phyloP scores from a whole-genome alignment of 2,797 vertebrate species.

The Sphenodon punctatus region DNA sequence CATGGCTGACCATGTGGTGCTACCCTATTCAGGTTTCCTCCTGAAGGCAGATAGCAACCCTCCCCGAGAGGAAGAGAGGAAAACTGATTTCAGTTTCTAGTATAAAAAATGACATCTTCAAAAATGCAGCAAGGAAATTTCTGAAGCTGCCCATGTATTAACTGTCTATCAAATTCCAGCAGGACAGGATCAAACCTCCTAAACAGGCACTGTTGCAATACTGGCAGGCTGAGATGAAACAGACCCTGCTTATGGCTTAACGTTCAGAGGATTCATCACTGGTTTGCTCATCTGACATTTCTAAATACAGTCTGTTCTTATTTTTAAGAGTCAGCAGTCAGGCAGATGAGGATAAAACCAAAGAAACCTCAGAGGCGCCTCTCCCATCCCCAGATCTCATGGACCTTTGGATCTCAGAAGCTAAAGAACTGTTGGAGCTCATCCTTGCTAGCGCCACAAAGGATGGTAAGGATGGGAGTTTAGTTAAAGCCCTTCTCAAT shows the following conservation, averaged over 20 bases:
- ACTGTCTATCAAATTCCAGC: background rate
- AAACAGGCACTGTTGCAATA: background rate
- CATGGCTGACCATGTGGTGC: no score
- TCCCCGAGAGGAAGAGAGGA: no score
- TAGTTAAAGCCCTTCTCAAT: background rate
- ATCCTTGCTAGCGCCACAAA: conserved; percentile 23
- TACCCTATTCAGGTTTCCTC: no score
- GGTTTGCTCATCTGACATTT: conserved; percentile 3
- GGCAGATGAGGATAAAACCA: conserved; percentile 57
- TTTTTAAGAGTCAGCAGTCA: conserved; percentile 52
- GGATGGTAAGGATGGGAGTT: conserved; percentile 63
- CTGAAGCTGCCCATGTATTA: background rate
- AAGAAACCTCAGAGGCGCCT: conserved; percentile 37
- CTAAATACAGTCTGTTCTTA: conserved; percentile 34
- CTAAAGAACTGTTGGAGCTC: conserved; percentile 81
- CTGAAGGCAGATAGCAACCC: no score
- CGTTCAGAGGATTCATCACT: conserved; percentile 34
- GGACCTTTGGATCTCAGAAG: conserved; percentile 82
- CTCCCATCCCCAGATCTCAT: conserved; percentile 76
- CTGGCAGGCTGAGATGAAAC: background rate
- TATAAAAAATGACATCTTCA: no score
- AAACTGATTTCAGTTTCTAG: no score
- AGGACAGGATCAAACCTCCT: background rate
- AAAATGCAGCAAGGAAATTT: background rate
- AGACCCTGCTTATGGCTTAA: background rate